phyloP scores from a whole-genome alignment of 1,140 invertebrate genomes.

The Anoplolepis gracilipes region DNA sequence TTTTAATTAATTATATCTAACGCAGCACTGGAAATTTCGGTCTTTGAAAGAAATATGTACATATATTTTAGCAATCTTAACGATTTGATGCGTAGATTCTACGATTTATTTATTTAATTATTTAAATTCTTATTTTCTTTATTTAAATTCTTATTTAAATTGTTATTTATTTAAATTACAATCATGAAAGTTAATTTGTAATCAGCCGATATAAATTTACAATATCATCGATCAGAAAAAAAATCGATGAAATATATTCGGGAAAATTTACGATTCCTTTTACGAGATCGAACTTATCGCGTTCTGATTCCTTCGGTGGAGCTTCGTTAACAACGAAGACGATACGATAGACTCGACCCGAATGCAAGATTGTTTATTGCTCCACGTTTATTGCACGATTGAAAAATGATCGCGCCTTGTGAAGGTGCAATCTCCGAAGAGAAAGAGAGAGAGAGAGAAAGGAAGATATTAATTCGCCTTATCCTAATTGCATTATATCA shows the following conservation, averaged over 20 bases:
- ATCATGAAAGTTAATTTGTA: background rate
- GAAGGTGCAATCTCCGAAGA: background rate
- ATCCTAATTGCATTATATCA: conserved; percentile 46
- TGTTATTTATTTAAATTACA: background rate
- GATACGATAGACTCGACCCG: conserved; percentile 30
- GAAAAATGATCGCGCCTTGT: background rate
- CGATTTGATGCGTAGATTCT: conserved; percentile 9
- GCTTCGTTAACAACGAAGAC: conserved; percentile 27
- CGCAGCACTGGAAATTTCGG: background rate
- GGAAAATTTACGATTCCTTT: conserved; percentile 23
- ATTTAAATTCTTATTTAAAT: background rate
- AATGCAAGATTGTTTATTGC: conserved; percentile 44
- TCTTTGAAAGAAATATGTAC: background rate
- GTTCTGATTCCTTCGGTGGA: conserved; percentile 37
- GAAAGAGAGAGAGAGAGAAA: background rate
- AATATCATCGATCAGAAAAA: background rate
- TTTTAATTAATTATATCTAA: no score
- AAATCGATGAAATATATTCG: conserved; percentile 10
- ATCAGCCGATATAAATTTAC: background rate
- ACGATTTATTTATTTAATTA: background rate
- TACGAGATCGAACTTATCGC: conserved; percentile 31
- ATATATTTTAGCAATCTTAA: background rate
- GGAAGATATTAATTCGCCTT: conserved; percentile 13
- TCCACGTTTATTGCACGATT: conserved; percentile 4
- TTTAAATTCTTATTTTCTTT: no score